Conservation (phyloP, 2,888 invertebrate species). For the Ophion ventricosus region DNA sequence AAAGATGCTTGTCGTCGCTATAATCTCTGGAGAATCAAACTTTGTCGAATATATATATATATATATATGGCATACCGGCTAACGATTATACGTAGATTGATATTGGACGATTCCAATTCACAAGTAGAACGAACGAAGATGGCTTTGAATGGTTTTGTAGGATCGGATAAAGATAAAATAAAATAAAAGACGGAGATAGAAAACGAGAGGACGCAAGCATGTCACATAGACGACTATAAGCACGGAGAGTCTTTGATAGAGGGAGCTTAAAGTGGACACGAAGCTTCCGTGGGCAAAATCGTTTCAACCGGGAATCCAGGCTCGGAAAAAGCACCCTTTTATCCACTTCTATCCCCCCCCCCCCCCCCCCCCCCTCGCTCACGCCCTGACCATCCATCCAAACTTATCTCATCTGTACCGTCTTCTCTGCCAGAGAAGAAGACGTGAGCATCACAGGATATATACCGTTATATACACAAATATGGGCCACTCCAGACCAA, state of each 20-base stretch:
- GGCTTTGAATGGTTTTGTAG: constrained; percentile 37
- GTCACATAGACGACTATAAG: background rate
- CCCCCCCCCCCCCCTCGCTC: background rate
- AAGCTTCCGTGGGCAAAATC: constrained; percentile 37
- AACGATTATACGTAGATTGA: background rate
- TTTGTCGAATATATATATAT: background rate
- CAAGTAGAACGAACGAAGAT: constrained; percentile 22
- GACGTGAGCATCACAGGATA: background rate
- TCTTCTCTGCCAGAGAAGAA: background rate
- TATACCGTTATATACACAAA: background rate
- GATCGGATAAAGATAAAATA: constrained; percentile 14
- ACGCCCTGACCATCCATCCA: background rate
- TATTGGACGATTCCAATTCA: constrained; percentile 36
- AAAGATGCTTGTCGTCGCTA: background rate
- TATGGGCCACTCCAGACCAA: background rate
- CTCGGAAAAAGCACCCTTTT: constrained; percentile 9
- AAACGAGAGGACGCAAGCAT: constrained; percentile 1
- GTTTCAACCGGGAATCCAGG: constrained; percentile 37
- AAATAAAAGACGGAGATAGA: background rate
- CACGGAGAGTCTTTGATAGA: constrained; percentile 25
- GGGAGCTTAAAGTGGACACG: constrained; percentile 39
- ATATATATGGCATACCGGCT: background rate
- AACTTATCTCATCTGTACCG: constrained; percentile 12
- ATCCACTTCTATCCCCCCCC: constrained; percentile 16
- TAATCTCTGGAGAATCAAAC: constrained; percentile 29